Conservation (phyloP, 2,888 invertebrate genomes). For the Troides oblongomaculatus region DNA sequence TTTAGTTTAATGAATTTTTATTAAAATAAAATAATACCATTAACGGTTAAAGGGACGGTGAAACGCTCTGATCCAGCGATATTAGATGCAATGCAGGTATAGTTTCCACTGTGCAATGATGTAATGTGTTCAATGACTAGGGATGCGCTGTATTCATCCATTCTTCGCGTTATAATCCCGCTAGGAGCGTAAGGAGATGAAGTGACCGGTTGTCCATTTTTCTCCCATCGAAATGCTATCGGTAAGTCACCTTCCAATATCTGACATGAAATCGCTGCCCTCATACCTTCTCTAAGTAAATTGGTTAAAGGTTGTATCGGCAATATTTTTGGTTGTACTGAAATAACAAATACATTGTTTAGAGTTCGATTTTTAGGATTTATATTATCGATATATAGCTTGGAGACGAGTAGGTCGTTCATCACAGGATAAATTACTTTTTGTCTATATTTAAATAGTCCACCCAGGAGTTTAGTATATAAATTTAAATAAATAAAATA, state of each 20-base stretch:
- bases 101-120: conserved; percentile 92
- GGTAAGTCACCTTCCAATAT: conserved; percentile 96
- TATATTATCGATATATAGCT: too few species aligned
- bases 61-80: conserved; percentile 89
- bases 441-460: too few species aligned
- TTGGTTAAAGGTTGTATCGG: conserved; percentile 91
- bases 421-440: too few species aligned
- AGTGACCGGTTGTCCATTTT: conserved; percentile 89
- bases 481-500: too few species aligned
- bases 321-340: conserved; percentile 91
- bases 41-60: conserved; percentile 89
- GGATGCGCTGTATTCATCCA: conserved; percentile 92
- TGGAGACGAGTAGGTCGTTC: too few species aligned
- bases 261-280: conserved; percentile 94
- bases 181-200: conserved; percentile 79
- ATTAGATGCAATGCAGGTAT: conserved; percentile 95
- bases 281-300: conserved; percentile 89
- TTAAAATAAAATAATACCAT: conserved; percentile 76
- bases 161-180: conserved; percentile 75
- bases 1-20: not conserved
- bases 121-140: conserved; percentile 92
- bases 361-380: too few species aligned
- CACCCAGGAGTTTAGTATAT: too few species aligned
- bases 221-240: conserved; percentile 94
- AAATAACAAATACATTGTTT: conserved; percentile 34